These are phyloP conservation scores for Sandelia bainsii DNA, from an alignment of 2,797 vertebrate species.

Conservation along the genomic window DNA sequence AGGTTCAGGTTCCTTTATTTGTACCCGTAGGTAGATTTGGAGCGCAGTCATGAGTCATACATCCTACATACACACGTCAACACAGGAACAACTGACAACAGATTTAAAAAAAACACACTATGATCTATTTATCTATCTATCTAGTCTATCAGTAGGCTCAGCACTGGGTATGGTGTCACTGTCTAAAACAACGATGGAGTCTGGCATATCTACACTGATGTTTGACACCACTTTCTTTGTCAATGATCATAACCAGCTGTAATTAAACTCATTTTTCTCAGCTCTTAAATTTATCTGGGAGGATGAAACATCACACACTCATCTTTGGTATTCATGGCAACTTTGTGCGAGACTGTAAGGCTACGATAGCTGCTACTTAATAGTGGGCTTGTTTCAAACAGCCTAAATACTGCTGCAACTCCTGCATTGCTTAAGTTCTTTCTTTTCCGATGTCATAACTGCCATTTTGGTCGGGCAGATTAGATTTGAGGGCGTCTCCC, in stretches of 20 bases:
- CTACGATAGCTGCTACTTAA: constrained; percentile 2
- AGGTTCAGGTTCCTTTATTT: too few species aligned
- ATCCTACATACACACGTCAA: too few species aligned
- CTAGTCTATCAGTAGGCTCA: too few species aligned
- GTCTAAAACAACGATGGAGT: constrained; percentile 24
- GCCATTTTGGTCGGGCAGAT: constrained; percentile 40
- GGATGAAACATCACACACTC: background rate
- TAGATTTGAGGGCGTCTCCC: constrained; percentile 46
- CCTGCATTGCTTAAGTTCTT: constrained; percentile 43
- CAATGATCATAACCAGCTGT: background rate
- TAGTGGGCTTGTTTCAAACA: constrained; percentile 14
- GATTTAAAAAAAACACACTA: too few species aligned
- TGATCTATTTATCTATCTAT: too few species aligned
- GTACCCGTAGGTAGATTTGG: too few species aligned
- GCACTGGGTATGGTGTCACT: background rate
- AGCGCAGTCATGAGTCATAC: too few species aligned
- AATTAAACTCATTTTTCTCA: background rate
- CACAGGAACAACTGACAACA: too few species aligned
- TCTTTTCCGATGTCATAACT: constrained; percentile 49
- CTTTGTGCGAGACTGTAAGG: background rate
- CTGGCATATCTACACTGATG: constrained; percentile 5
- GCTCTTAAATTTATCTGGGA: constrained; percentile 1
- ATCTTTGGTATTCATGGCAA: background rate
- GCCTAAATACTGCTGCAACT: constrained; percentile 26
- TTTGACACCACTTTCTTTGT: background rate